Conservation (phyloP, 2,797 vertebrate species). For the Anabacerthia variegaticeps region DNA sequence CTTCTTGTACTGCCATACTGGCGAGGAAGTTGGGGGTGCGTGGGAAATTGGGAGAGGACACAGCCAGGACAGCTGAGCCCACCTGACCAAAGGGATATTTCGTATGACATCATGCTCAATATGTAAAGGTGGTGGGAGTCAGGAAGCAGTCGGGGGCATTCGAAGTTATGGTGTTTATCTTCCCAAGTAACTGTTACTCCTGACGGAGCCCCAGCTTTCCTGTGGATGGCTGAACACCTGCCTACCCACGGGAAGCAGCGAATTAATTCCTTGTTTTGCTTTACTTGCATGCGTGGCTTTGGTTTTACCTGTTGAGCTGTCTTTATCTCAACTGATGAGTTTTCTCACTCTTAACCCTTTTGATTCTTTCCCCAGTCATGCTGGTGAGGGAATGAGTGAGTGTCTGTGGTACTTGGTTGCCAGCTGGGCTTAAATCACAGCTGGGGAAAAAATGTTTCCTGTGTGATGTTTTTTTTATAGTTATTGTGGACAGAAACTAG, state of each 20-base stretch:
- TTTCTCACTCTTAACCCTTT: neutral
- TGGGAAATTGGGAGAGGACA: neutral
- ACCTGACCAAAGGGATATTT: neutral
- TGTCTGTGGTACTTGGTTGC: neutral
- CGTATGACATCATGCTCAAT: neutral
- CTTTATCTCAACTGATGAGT: neutral
- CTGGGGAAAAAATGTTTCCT: neutral
- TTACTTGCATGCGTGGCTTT: neutral
- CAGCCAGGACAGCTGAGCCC: neutral
- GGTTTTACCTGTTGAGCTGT: neutral
- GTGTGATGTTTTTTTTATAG: neutral
- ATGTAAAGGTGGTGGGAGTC: neutral
- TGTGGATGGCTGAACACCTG: neutral
- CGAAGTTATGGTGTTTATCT: fast-evolving
- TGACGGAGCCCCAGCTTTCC: neutral
- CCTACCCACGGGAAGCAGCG: neutral
- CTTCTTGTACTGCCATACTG: fast-evolving
- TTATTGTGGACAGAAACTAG: neutral
- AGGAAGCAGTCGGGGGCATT: neutral
- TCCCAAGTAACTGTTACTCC: neutral
- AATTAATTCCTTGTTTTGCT: neutral
- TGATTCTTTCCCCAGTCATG: neutral
- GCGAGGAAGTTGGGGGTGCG: neutral
- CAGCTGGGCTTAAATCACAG: neutral
- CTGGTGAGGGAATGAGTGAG: neutral